Evolutionary conservation across 1,140 invertebrate species (phyloP), one percentile per base, ranked within the genome.

Genomic region (Triops longicaudatus): DNA sequence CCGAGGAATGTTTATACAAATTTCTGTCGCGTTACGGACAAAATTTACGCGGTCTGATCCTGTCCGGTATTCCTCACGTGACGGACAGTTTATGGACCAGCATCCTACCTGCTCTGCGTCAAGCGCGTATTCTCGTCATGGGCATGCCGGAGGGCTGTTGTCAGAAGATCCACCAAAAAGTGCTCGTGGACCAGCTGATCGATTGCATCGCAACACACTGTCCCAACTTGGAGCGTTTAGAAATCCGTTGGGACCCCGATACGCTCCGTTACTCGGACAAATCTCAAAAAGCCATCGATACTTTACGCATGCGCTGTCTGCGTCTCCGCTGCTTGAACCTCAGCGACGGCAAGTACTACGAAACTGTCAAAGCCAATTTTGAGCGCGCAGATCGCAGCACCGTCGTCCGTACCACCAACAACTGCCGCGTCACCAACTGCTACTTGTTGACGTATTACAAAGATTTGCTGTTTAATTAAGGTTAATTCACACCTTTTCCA

Each of bases 291-390:
- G 93, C 93, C 1, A 95, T 96, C 79, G 95, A 97, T 83, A 91
- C 94, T 43, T 84, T 96, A 71, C 88, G 95, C 44, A 93, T 97
- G 0, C 95, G 94, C 80, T 96, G 94, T 81, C 85, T 95, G 0
- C 93, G 94, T 83, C 85, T 97, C 17, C 89, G 89, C 72, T 95
- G 93, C 82, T 87, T 96, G 63, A 90, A 83, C 86, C 89, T 83
- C 82, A 98, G 96, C 83, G 98, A 99, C 84, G 98, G 98, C 3
- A 93, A 98, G 76, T 99, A 99, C 84, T 99, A 98, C 83, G 98
- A 99, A 86, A 93, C 98, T 79, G 97, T 99, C 14, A 98, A 98
- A 84, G 97, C 97, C 0, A 99, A 99, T 85, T 99, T 99, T 83
- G 98, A 99, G 84, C 88, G 98, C 81, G 98, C 98, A 3, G 97